Conservation (phyloP, 2,113 vertebrate genomes). For the Siniperca knerii region DNA sequence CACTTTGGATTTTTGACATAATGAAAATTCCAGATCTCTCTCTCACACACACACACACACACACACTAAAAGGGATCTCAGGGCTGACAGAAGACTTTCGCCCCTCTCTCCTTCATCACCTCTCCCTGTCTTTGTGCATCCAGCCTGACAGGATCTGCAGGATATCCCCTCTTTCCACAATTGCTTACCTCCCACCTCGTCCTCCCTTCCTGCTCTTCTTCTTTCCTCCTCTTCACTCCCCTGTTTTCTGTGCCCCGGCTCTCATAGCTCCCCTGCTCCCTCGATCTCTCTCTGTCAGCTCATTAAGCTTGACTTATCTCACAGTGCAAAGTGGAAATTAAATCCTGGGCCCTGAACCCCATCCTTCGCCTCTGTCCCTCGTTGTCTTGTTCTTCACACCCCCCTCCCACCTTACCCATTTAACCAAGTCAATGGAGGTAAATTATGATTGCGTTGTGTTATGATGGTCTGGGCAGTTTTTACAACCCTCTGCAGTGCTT, state of each 20-base stretch:
- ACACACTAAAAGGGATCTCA: not conserved
- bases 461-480: too few relatives aligned
- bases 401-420: slow-evolving; percentile 4
- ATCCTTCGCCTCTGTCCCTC: slow-evolving; percentile 45
- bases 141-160: slow-evolving; percentile 51
- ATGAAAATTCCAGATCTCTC: slow-evolving; percentile 8
- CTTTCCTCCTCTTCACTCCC: slow-evolving; percentile 43
- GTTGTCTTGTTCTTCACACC: slow-evolving; percentile 40
- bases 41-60: slow-evolving; percentile 1
- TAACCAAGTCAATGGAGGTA: slow-evolving; percentile 45
- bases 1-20: not conserved
- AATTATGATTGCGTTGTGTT: not conserved
- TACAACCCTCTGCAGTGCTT: too few relatives aligned
- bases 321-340: slow-evolving; percentile 80
- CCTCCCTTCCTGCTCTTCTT: slow-evolving; percentile 21
- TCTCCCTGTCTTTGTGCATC: slow-evolving; percentile 28
- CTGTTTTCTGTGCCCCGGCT: slow-evolving; percentile 49
- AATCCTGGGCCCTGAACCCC: slow-evolving; percentile 66
- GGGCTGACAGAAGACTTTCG: slow-evolving; percentile 32
- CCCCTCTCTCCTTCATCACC: slow-evolving; percentile 22
- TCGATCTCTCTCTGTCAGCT: slow-evolving; percentile 78
- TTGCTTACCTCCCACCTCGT: slow-evolving; percentile 27
- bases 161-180: slow-evolving; percentile 50
- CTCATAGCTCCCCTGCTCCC: slow-evolving; percentile 50
- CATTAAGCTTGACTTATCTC: slow-evolving; percentile 83